These are phyloP conservation scores for Rhinopomastus cyanomelas DNA, from an alignment of 2,113 vertebrate species.

Conservation along the genomic window DNA sequence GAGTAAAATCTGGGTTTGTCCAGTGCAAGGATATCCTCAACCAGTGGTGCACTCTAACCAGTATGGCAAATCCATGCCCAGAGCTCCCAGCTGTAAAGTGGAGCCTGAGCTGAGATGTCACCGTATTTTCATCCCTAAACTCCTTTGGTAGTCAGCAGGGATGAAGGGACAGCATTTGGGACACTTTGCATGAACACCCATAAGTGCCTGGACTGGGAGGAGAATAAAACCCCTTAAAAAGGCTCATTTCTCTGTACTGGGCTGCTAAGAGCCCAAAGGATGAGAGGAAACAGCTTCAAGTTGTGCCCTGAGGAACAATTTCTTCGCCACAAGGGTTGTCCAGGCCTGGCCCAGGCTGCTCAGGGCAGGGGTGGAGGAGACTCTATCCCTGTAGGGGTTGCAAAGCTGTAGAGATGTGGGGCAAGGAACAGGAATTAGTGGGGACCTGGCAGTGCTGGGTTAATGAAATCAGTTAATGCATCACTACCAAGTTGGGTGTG, in stretches of 20 bases:
- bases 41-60: background rate
- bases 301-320: background rate
- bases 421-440: background rate
- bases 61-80: background rate
- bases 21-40: background rate
- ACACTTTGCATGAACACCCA: accelerated
- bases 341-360: background rate
- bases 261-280: background rate
- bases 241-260: background rate
- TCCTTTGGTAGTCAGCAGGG: background rate
- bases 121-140: background rate
- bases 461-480: too few species aligned
- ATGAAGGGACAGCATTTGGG: background rate
- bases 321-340: background rate
- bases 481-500: background rate
- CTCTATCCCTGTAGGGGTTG: background rate
- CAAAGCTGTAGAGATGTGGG: accelerated
- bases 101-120: background rate
- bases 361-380: background rate
- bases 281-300: accelerated
- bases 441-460: background rate
- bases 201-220: background rate
- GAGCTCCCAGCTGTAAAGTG: background rate
- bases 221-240: background rate
- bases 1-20: background rate